Conservation (phyloP, 2,113 vertebrate species). For the Pteropus alecto region DNA sequence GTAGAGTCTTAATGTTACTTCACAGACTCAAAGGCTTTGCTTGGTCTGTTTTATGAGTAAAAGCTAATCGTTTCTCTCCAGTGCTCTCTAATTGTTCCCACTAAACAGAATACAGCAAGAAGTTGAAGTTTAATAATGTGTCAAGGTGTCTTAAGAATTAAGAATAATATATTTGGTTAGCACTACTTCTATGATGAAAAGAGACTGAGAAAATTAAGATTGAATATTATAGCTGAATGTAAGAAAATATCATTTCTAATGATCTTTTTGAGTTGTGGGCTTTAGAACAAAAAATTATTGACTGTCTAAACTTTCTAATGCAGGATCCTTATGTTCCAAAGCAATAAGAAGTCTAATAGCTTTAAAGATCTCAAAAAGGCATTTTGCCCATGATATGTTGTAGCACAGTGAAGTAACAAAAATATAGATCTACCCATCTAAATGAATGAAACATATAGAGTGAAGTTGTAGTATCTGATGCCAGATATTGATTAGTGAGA, state of each 20-base stretch:
- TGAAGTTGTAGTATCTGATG: constrained; percentile 79
- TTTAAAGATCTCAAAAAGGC: constrained; percentile 53
- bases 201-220: constrained; percentile 57
- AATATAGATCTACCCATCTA: constrained; percentile 80
- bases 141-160: constrained; percentile 32
- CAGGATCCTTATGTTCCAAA: constrained; percentile 56
- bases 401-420: constrained; percentile 76
- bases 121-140: neutral
- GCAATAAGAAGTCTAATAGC: constrained; percentile 58
- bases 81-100: constrained; percentile 34
- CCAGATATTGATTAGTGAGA: constrained; percentile 84
- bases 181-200: constrained; percentile 36
- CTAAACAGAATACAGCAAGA: constrained; percentile 57
- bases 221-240: constrained; percentile 39
- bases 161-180: neutral
- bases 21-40: neutral
- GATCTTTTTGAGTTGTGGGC: neutral
- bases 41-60: constrained; percentile 5
- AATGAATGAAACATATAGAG: constrained; percentile 82
- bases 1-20: neutral
- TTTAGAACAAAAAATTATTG: constrained; percentile 48
- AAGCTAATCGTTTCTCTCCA: constrained; percentile 57
- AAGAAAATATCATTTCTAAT: constrained; percentile 59
- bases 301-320: constrained; percentile 54
- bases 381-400: constrained; percentile 66